Conservation (phyloP, 2,888 invertebrate genomes). For the Griposia aprilina region DNA sequence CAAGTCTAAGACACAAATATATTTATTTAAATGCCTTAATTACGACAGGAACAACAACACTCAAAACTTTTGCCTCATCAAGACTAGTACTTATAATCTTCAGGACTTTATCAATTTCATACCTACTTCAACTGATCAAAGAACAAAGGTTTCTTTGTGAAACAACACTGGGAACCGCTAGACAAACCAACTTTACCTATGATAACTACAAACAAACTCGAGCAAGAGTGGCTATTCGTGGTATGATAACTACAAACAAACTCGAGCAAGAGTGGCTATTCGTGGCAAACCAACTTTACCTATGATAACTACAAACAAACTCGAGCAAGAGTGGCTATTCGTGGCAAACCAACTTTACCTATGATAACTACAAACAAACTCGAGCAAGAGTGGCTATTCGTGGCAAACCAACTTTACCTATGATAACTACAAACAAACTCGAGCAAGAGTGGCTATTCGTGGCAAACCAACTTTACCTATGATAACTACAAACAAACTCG, state of each 20-base stretch:
- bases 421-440: constrained; percentile 44
- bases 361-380: too few relatives aligned
- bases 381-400: too few relatives aligned
- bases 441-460: constrained; percentile 39
- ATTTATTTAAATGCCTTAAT: constrained; percentile 43
- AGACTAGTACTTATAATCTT: constrained; percentile 45
- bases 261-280: constrained; percentile 32
- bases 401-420: too few relatives aligned
- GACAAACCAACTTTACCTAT: constrained; percentile 44
- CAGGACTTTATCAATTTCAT: constrained; percentile 57
- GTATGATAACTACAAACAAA: constrained; percentile 50
- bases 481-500: constrained; percentile 44
- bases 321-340: too few relatives aligned
- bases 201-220: constrained; percentile 44
- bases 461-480: constrained; percentile 39
- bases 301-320: too few relatives aligned
- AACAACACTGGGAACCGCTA: constrained; percentile 48
- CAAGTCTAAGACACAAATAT: constrained; percentile 30
- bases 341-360: too few relatives aligned
- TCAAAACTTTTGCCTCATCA: constrained; percentile 41
- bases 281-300: too few relatives aligned
- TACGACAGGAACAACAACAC: constrained; percentile 46
- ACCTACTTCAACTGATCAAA: constrained; percentile 45
- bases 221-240: constrained; percentile 40
- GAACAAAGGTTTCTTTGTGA: constrained; percentile 59